Evolutionary conservation across 2,113 vertebrate genomes (phyloP), one percentile per base, ranked within the genome.

Genomic region (Xiphorhynchus elegans): DNA sequence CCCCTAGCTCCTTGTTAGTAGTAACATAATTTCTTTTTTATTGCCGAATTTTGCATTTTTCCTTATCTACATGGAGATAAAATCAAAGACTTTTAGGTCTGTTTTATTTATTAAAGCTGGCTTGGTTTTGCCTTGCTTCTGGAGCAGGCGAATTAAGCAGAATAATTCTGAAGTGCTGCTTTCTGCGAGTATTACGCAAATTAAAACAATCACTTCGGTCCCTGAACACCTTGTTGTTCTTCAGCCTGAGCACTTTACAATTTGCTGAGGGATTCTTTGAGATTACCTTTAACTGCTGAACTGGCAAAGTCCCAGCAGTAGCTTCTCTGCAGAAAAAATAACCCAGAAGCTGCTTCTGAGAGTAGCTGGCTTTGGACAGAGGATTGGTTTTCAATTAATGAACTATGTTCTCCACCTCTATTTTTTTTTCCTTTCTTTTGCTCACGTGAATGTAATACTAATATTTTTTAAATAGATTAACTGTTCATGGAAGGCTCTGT

Each of bases 201-300:
- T 91, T 87, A 90, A 95, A 96, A 70, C 84, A 81, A 83, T 86
- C 92, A 81, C 37, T 91, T 96, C 49, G 77, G 91, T 89, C 83
- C 75, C 95, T 46, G 40, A 89, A 63, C 75, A 37, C 80, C 58
- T 46, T 69, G 87, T 93, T 95, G 75, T 50, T 55, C 83, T 89
- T 76, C 39, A 33, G 87, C 46, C 72, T 44, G 33, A 92, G 52
- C 72, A 84, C 75, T 72, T 94, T 78, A 53, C 80, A 69, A 19
- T 95, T 97, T 95, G 86, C 87, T 46, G 40, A 91, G 95, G 77
- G 91, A 92, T 88, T 97, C 89, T 93, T 73, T 67, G 52, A 89
- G 78, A 95, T 95, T 89, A 77, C 88, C 42, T 90, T 95, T 83
- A 94, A 80, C 66, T 96, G 69, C 92, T 95, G 90, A 90, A 73